Base-by-base conservation (phyloP, 2,888 invertebrate species). In the Cryptocephalus primarius region DNA sequence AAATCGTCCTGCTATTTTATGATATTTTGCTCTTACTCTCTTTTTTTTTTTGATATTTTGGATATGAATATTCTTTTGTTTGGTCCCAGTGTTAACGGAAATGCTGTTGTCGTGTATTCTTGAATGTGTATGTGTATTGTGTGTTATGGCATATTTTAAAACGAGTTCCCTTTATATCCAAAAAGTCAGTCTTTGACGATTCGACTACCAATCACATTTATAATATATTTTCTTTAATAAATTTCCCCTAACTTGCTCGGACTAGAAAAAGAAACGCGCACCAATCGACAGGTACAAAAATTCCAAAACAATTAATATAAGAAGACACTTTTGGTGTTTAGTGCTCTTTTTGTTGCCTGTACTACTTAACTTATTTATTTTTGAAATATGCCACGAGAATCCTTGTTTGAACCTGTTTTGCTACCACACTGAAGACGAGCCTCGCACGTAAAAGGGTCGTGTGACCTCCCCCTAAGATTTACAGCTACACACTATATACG, bases 341-440 rank as follows among this genome's bases (percentile, higher is more conserved):
- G 52, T 51, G 54, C 50, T 50, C 22, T 22, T 22, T 22, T 6
- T 22, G 22, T 22, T 22, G 22, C 22, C 22, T 22, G 22, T 22
- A 36, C 12, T 11, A 36, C 6, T 36, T 36, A 4, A 4, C 6
- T 36, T 2, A 36, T 12, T 12, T 36, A 4, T 36, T 36, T 65
- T 61, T 60, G 58, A 63, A 66, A 66, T 67, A 67, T 67, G 68
- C 67, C 68, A 68, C 62, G 60, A 59, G 54, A 60, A 51, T 53
- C 54, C 51, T 55, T 66, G 66, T 67, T 68, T 66, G 68, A 67
- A 65, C 61, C 62, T 67, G 54, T 53, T 62, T 61, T 67, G 69
- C 68, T 65, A 68, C 66, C 69, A 64, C 67, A 67, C 61, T 65
- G 64, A 67, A 68, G 70, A 69, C 69, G 67, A 69, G 65, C 62